Evolutionary conservation across 2,113 vertebrate species (phyloP), one percentile per base, ranked within the genome.

Genomic region (Spea multiplicata): DNA sequence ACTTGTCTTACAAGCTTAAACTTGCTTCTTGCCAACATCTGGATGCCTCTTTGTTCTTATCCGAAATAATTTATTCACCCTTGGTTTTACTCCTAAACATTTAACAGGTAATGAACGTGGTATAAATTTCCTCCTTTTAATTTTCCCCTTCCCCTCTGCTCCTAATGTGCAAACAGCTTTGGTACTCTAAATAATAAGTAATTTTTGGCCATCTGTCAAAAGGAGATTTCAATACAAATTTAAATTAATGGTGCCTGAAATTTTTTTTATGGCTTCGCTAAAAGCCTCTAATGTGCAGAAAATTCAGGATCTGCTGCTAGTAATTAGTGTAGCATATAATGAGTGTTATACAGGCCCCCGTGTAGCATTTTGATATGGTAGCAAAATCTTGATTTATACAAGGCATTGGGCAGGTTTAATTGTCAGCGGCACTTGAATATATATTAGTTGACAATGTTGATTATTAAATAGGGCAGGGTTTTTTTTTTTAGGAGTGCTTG

Each of bases 201-300:
- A 93, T 91, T 93, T 93, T 92, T 94, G 92, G 92, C 92, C 91
- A 92, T 93, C 91, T 93, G 91, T 93, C 91, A 94, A 92, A 91
- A 87, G 89, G 88, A 91, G 91, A 93, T 93, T 94, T 93, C 91
- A 92, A 91, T 91, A 89, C 91, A 92, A 92, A 92, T 94, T 93
- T 93, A 93, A 93, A 94, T 94, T 93, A 93, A 93, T 94, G 92
- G 87, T 92, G 91, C 93, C 92, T 93, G 92, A 93, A 93, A 91
- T 90, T 89, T 93, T 83, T 69, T 93, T 92, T 93, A 92, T 92
- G 86, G 90, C 88, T 91, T 75, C 88, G 92, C 88, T 94, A 93
- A 93, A 93, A 93, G 93, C 89, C 89, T 91, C 86, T 94, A 94
- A 92, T 93, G 91, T 92, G 91, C 87, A 92, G 89, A 92, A 93